Base-by-base conservation (phyloP, 2,797 vertebrate genomes). In the Microctenopoma stevenorrisi region DNA sequence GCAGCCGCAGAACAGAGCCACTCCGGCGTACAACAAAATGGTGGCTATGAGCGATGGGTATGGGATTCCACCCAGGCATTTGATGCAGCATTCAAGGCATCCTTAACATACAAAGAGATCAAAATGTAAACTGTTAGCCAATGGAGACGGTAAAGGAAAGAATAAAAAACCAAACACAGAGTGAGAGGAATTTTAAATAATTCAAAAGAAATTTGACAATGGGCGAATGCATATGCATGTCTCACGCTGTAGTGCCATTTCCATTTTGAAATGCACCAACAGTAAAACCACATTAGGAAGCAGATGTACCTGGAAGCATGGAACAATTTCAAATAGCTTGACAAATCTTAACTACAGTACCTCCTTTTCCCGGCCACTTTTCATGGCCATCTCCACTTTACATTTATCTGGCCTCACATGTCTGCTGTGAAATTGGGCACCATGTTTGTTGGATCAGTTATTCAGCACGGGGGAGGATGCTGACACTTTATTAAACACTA, bases 51-150 rank as follows among this genome's bases (percentile, higher is more conserved):
- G 90, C 30, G 98, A 99, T 0, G 98, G 97, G 1, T 99, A 99
- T 1, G 98, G 98, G 82, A 99, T 98, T 30, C 97, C 97, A 15
- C 97, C 96, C 86, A 99, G 92, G 88, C 98, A 99, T 94, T 98
- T 99, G 89, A 99, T 96, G 85, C 98, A 99, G 87, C 98, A 99
- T 82, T 98, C 97, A 0, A 98, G 96, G 87, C 98, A 98, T 83
- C 98, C 98, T 99, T 12, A 57, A 86, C 3, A 50, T 33, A 74
- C 3, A 71, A 7, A 33, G 1, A 37, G 0, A 53, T 13, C 3
- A 18, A 12, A 14, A 5, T 18, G 25, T n/a, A 4, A 53, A 33
- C 43, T 12, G 4, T 74, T 12, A 57, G 15, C 37, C 35, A 14
- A 10, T 50, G 7, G 15, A 64, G 22, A 40, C 42, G 22, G 0